phyloP scores from a whole-genome alignment of 1,140 invertebrate genomes.

The Papilio polyxenes region DNA sequence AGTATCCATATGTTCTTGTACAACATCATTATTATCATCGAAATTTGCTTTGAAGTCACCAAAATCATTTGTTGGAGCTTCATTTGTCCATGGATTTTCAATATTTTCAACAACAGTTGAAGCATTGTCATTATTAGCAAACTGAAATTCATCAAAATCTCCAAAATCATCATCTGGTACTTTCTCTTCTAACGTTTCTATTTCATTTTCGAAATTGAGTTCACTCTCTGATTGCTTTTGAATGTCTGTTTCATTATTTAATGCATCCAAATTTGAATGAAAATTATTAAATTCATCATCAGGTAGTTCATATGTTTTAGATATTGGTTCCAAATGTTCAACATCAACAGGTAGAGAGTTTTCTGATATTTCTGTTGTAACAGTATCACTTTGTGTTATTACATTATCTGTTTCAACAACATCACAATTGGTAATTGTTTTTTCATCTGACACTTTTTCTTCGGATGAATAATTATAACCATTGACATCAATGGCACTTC shows the following conservation, averaged over 20 bases:
- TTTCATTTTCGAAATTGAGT: slow-evolving; percentile 35
- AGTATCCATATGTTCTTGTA: slow-evolving; percentile 40
- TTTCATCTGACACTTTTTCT: slow-evolving; percentile 33
- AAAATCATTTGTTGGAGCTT: slow-evolving; percentile 56
- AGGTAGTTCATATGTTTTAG: slow-evolving; percentile 4
- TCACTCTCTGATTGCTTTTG: slow-evolving; percentile 14
- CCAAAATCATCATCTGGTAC: slow-evolving; percentile 41
- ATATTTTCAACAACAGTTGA: slow-evolving; percentile 38
- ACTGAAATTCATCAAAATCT: slow-evolving; percentile 43
- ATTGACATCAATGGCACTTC: slow-evolving; percentile 40
- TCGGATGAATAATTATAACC: slow-evolving; percentile 30
- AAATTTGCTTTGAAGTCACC: slow-evolving; percentile 51
- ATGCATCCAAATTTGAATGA: slow-evolving; percentile 21
- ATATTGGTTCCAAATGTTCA: slow-evolving; percentile 20
- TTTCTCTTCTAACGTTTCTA: slow-evolving; percentile 35
- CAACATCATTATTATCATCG: slow-evolving; percentile 38
- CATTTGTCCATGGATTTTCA: slow-evolving; percentile 42
- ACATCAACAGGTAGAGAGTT: background rate
- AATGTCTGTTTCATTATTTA: slow-evolving; percentile 21
- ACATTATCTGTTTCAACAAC: slow-evolving; percentile 20
- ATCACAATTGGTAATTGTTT: slow-evolving; percentile 22
- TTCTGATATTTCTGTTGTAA: background rate
- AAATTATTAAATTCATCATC: slow-evolving; percentile 29
- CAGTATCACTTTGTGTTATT: slow-evolving; percentile 13
- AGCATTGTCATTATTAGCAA: slow-evolving; percentile 18